Evolutionary conservation across 2,888 invertebrate species (phyloP).

Genomic region (Allophyes oxyacanthae): DNA sequence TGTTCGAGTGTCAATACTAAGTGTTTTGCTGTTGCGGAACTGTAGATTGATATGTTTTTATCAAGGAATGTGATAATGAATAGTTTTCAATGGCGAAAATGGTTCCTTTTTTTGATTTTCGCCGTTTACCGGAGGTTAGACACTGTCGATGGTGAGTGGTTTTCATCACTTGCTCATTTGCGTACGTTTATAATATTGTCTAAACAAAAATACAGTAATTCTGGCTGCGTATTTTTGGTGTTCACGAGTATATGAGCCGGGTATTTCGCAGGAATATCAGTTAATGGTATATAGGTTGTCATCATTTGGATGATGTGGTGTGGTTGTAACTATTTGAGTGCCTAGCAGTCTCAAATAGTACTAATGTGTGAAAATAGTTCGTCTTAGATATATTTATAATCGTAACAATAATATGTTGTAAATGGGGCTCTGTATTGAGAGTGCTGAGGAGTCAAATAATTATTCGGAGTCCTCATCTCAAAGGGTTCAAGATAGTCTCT

Average conservation of each 20-base stretch:
- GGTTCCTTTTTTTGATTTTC: constrained; percentile 75
- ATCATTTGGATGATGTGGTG: background rate
- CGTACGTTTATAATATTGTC: constrained; percentile 25
- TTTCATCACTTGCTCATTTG: constrained; percentile 44
- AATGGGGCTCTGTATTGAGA: background rate
- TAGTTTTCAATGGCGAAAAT: constrained; percentile 73
- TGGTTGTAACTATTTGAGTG: background rate
- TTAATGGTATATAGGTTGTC: background rate
- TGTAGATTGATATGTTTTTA: constrained; percentile 74
- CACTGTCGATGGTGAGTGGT: constrained; percentile 75
- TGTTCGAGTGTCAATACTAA: constrained; percentile 73
- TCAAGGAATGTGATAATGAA: constrained; percentile 76
- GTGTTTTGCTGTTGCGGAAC: constrained; percentile 71
- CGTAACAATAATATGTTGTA: background rate
- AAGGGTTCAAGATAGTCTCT: too few relatives aligned
- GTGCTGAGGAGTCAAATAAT: background rate
- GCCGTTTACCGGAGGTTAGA: constrained; percentile 70
- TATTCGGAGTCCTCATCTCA: background rate
- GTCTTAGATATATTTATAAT: too few relatives aligned
- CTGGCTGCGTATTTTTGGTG: constrained; percentile 16
- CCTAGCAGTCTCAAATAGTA: constrained; percentile 4
- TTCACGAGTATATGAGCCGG: background rate
- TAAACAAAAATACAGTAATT: constrained; percentile 32
- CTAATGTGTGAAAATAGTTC: too few relatives aligned
- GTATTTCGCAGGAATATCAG: background rate